Percentiles rank a stretch among this genome's conserved stretches.
Evolutionary conservation across 2,797 vertebrate species (phyloP).

Genomic region (Mormyrus hasselquistii): DNA sequence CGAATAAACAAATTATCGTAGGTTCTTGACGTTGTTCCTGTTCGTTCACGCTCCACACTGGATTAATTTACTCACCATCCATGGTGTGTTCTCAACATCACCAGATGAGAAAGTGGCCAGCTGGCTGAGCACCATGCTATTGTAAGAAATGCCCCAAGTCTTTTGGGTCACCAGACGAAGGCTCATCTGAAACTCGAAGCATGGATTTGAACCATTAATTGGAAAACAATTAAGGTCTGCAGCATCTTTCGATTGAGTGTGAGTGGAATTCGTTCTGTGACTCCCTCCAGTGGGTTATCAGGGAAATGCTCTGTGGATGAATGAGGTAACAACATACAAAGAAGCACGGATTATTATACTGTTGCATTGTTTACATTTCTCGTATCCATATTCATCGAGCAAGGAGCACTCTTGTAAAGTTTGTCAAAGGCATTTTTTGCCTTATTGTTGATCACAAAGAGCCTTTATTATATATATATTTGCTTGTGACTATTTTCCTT

Average conservation of each 20-base stretch:
- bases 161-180: background rate
- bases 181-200: background rate
- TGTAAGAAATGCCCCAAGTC: background rate
- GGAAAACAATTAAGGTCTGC: background rate
- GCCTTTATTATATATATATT: background rate
- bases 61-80: background rate
- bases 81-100: background rate
- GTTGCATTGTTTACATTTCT: background rate
- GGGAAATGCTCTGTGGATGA: background rate
- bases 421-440: background rate
- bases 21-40: background rate
- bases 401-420: background rate
- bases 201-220: background rate
- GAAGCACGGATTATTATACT: background rate
- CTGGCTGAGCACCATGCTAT: background rate
- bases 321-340: background rate
- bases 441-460: background rate
- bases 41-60: background rate
- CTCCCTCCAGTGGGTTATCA: constrained; percentile 10
- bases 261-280: background rate
- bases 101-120: background rate
- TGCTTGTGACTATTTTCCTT: background rate
- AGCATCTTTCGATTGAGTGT: background rate
- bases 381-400: background rate
- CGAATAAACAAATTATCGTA: background rate